Conservation (phyloP, 2,113 vertebrate genomes). For the Cryptotis parvus region DNA sequence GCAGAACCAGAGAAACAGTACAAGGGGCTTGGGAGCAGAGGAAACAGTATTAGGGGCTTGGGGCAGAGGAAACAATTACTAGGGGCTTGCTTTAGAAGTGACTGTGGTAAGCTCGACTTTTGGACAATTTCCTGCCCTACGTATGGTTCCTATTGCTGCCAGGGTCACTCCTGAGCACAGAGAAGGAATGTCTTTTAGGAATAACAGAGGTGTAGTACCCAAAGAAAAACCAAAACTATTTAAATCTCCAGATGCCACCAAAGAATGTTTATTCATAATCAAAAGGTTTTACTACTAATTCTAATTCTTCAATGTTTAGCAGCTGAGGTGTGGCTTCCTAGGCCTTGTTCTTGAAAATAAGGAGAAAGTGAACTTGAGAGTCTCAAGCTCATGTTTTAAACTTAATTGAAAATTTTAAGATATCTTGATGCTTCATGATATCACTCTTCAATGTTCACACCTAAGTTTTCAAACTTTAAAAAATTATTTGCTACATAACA, state of each 20-base stretch:
- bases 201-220: too few relatives aligned
- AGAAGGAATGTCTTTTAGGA: too few relatives aligned
- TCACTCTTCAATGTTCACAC: neutral
- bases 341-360: slow-evolving; percentile 47
- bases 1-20: too few relatives aligned
- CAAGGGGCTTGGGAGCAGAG: too few relatives aligned
- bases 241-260: neutral
- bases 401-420: neutral
- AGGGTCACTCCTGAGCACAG: too few relatives aligned
- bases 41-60: too few relatives aligned
- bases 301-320: neutral
- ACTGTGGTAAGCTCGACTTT: too few relatives aligned
- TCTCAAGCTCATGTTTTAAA: slow-evolving; percentile 24
- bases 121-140: too few relatives aligned
- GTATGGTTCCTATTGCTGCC: too few relatives aligned
- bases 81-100: too few relatives aligned
- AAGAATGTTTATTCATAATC: slow-evolving; percentile 14
- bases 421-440: neutral
- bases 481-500: slow-evolving; percentile 19
- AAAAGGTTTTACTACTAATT: slow-evolving; percentile 23
- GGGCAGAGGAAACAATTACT: too few relatives aligned
- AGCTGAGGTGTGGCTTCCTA: neutral
- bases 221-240: too few relatives aligned
- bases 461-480: neutral
- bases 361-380: neutral